These are phyloP conservation scores for Hystrix cristata DNA, from an alignment of 2,113 vertebrate genomes.

Conservation along the genomic window DNA sequence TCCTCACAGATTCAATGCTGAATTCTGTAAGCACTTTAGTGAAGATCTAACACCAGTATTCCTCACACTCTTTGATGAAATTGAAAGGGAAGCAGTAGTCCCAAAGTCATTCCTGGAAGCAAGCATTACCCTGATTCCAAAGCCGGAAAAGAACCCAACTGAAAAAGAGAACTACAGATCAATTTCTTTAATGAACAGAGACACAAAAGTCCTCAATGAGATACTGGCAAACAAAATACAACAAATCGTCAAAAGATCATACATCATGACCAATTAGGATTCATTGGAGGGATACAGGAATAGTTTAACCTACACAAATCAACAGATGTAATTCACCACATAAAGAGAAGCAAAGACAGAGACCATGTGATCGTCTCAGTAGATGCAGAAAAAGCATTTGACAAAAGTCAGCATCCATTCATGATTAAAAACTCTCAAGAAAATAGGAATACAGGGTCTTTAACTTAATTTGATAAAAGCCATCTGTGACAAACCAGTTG, in stretches of 20 bases:
- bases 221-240: neutral
- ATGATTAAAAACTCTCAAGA: neutral
- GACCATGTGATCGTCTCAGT: neutral
- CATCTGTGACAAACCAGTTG: neutral
- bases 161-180: neutral
- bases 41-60: neutral
- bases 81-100: neutral
- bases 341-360: neutral
- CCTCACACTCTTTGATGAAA: neutral
- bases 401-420: neutral
- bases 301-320: neutral
- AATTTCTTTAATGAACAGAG: neutral
- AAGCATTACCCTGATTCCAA: neutral
- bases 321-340: neutral
- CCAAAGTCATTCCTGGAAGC: neutral
- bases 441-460: neutral
- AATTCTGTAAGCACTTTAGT: neutral
- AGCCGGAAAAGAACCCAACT: neutral
- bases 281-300: neutral
- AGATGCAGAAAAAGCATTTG: neutral
- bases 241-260: neutral
- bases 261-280: neutral
- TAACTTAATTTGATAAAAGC: neutral
- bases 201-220: neutral
- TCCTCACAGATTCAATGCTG: neutral